phyloP scores from a whole-genome alignment of 1,140 invertebrate species.

The Nephotettix cincticeps region DNA sequence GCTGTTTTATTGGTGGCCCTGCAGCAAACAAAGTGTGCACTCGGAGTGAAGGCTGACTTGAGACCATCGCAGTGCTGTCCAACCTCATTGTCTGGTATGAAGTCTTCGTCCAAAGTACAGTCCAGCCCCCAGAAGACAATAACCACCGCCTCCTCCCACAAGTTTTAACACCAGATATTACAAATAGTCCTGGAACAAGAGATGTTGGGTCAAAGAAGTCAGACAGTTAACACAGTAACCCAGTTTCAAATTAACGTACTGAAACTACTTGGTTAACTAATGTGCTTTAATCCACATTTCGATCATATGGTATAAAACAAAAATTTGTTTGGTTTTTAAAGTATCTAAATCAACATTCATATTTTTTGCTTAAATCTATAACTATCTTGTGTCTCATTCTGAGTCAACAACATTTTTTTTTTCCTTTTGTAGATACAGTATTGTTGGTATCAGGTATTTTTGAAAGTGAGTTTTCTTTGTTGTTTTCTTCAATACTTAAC shows the following conservation, averaged over 20 bases:
- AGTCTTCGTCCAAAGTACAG: conserved; percentile 49
- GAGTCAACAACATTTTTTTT: no score
- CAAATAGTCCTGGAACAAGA: conserved; percentile 48
- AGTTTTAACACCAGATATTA: conserved; percentile 50
- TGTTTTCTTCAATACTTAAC: not conserved
- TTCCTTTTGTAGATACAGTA: no score
- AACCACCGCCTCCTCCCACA: conserved; percentile 48
- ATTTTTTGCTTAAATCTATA: no score
- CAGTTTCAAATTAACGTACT: no score
- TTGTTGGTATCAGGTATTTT: no score
- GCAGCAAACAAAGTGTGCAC: conserved; percentile 50
- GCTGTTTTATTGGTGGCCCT: conserved; percentile 35
- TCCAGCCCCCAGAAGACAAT: conserved; percentile 49
- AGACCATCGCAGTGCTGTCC: conserved; percentile 48
- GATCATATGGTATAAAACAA: no score
- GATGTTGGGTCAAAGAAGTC: not conserved
- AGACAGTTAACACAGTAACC: not conserved
- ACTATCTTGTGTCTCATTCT: no score
- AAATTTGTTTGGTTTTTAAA: no score
- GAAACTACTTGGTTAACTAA: no score
- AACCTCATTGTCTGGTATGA: conserved; percentile 45
- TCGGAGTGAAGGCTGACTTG: conserved; percentile 48
- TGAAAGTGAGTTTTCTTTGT: no score
- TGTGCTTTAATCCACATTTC: no score
- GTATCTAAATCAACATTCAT: no score